Evolutionary conservation across 2,113 vertebrate genomes (phyloP), one percentile per base, ranked within the genome.

Genomic region (Asarcornis scutulata): DNA sequence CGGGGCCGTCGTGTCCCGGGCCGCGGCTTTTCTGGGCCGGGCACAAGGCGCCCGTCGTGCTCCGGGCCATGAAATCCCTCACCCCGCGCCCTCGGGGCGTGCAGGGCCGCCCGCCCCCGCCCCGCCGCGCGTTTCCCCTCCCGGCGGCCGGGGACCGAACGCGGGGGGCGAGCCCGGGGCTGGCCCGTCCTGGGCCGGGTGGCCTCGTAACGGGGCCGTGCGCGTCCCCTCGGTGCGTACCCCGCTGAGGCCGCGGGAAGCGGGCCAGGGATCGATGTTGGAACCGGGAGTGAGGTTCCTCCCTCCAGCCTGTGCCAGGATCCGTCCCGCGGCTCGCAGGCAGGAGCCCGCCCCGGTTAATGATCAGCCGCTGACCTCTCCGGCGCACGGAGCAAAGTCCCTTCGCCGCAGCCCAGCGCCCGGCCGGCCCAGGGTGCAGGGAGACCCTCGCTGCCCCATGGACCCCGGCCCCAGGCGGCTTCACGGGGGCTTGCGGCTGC

Each of bases 31-130:
- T 8, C 50, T 40, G 89, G 66, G 5, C 0, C 1, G 9, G 86
- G 75, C 86, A 94, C 92, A 90, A 94, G 92, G 86, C 81, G 69
- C 68, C 73, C 59, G 26, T 95, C 94, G 92, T 94, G 58, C n/a
- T 9, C 2, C 69, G 7, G 0, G 67, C 36, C 40, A 13, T 13
- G 40, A 72, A 68, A 84, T 87, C 92, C 89, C 74, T 84, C 77
- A 92, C 84, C 86, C 92, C 10, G n/a, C 21, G n/a, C 34, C 2
- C 32, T 18, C 20, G 6, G 31, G 31, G 31, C 2, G 32, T 1
- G 7, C 27, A 11, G 46, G 22, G 1, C 72, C 12, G 88, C 32
- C 59, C 9, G 50, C 52, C 36, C 34, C n/a, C 13, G 23, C 34
- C 59, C 59, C 3, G 21, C 8, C 13, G 59, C 16, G 42, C 7